A percentile compares a stretch with the other conserved stretches of the same genome.
Evolutionary conservation across 2,797 vertebrate genomes (phyloP).

Genomic region (Anolis apletophallus): DNA sequence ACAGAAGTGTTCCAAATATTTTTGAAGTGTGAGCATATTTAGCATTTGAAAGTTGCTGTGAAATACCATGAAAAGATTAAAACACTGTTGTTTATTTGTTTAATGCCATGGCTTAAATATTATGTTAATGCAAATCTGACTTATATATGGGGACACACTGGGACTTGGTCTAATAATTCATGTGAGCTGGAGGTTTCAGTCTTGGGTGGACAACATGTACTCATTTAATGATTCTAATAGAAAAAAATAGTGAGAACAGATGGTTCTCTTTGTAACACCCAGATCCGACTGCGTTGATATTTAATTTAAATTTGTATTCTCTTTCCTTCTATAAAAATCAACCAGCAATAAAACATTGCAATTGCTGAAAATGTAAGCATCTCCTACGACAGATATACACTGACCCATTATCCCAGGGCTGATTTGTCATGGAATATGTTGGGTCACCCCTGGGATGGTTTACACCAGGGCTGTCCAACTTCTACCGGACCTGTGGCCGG

Average conservation of each 20-base stretch:
- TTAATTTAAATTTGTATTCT: not conserved
- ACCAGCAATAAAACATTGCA: not conserved
- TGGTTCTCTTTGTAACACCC: not conserved
- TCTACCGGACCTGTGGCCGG: too few species aligned
- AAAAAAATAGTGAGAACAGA: not conserved
- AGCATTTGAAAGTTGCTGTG: not conserved
- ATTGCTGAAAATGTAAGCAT: not conserved
- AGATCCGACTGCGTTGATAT: not conserved
- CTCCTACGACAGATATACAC: not conserved
- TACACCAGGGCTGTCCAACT: too few species aligned
- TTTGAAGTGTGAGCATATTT: not conserved
- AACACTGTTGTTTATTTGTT: not conserved
- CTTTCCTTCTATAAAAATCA: not conserved
- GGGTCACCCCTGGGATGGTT: too few species aligned
- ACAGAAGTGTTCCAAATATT: not conserved
- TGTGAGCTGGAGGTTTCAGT: not conserved
- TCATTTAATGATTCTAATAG: not conserved
- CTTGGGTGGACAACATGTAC: not conserved
- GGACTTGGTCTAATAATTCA: not conserved
- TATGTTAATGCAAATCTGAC: not conserved
- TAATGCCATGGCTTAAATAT: not conserved
- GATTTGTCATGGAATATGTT: too few species aligned
- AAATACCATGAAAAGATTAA: not conserved
- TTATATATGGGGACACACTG: not conserved
- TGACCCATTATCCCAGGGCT: too few species aligned